Conservation (phyloP, 2,797 vertebrate genomes). For the Ctenopoma multispine region DNA sequence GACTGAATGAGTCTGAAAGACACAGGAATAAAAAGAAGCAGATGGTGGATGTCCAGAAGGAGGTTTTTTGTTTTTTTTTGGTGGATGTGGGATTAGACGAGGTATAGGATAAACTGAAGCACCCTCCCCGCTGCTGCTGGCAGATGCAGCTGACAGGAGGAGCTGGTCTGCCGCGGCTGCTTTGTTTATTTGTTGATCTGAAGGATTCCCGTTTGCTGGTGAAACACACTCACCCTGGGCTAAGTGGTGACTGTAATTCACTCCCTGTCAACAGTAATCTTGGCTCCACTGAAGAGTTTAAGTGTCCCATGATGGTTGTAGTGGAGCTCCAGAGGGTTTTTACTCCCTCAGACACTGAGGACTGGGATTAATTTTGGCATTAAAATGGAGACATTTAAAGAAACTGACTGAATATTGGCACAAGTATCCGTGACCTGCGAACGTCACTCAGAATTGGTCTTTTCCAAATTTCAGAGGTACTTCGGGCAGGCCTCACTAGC, state of each 20-base stretch:
- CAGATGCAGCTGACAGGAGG: constrained; percentile 65
- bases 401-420: background rate
- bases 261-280: constrained; percentile 26
- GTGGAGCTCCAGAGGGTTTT: background rate
- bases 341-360: background rate
- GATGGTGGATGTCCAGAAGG: constrained; percentile 49
- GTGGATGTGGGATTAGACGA: constrained; percentile 29
- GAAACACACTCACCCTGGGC: constrained; percentile 27
- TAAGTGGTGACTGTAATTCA: constrained; percentile 38
- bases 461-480: no score
- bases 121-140: constrained; percentile 44
- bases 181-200: constrained; percentile 69
- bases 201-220: constrained; percentile 48
- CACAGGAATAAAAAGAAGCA: constrained; percentile 2
- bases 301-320: constrained; percentile 2
- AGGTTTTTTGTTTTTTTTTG: constrained; percentile 3
- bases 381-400: background rate
- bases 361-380: background rate
- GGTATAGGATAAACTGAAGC: constrained; percentile 23
- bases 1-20: constrained; percentile 40
- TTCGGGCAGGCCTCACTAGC: no score
- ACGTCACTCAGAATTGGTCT: no score
- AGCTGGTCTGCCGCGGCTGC: constrained; percentile 44
- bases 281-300: constrained; percentile 2
- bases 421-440: no score